A percentile compares a stretch with the other conserved stretches of the same genome.
phyloP scores from a whole-genome alignment of 1,140 invertebrate species.

The Drosophila hydei region DNA sequence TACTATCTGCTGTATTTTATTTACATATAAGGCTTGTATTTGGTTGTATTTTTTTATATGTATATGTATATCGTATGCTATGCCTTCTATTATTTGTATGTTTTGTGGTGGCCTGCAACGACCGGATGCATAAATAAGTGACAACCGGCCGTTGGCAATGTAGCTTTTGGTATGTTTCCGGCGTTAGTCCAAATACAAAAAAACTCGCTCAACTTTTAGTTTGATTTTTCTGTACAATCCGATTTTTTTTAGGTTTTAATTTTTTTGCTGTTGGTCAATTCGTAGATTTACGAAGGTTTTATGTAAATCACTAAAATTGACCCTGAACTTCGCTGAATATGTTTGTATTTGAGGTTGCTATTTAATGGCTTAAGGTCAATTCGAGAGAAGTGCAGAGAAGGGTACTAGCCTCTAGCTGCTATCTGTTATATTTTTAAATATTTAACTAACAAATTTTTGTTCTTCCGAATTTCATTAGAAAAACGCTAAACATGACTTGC shows the following conservation, averaged over 20 bases:
- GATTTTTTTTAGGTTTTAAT: constrained; percentile 9
- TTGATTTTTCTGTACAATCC: constrained; percentile 30
- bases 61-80: neutral
- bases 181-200: constrained; percentile 48
- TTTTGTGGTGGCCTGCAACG: constrained; percentile 40
- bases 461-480: neutral
- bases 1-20: constrained; percentile 48
- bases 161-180: constrained; percentile 62
- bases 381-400: constrained; percentile 9
- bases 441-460: neutral
- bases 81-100: constrained; percentile 12
- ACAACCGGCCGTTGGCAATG: constrained; percentile 52
- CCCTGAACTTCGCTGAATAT: constrained; percentile 34
- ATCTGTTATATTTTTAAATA: neutral
- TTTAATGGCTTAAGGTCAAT: constrained; percentile 22
- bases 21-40: constrained; percentile 23
- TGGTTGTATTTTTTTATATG: constrained; percentile 9
- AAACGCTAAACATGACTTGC: no score
- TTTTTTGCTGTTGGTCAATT: constrained; percentile 15
- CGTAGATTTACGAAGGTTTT: constrained; percentile 47
- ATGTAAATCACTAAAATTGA: constrained; percentile 45
- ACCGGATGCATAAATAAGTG: constrained; percentile 80
- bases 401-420: constrained; percentile 1
- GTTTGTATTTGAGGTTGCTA: neutral
- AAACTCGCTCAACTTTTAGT: constrained; percentile 38